phyloP scores from a whole-genome alignment of 2,797 vertebrate genomes.

The Sparidentex hasta region DNA sequence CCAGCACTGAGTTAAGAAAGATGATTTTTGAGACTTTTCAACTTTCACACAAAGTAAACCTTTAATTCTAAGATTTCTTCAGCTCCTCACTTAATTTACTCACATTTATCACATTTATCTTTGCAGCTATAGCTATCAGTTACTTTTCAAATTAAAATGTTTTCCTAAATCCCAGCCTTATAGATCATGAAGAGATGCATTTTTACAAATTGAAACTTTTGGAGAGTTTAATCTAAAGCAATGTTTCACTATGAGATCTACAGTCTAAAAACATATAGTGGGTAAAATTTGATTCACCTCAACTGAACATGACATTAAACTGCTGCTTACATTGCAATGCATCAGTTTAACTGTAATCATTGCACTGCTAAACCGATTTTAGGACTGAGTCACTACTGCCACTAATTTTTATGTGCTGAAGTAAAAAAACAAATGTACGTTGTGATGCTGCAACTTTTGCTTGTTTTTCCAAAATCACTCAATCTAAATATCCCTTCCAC shows the following conservation, averaged over 20 bases:
- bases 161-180: too few relatives aligned
- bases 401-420: neutral
- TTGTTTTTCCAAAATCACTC: neutral
- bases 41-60: too few relatives aligned
- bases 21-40: too few relatives aligned
- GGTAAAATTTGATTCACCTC: neutral
- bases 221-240: neutral
- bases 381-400: neutral
- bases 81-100: neutral
- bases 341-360: neutral
- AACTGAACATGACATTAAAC: neutral
- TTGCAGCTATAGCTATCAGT: neutral
- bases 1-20: neutral
- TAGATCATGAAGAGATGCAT: neutral
- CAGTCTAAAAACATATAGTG: too few relatives aligned
- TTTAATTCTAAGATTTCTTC: neutral
- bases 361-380: neutral
- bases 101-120: neutral
- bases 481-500: neutral
- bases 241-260: neutral
- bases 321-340: neutral
- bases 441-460: neutral
- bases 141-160: neutral
- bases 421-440: too few relatives aligned
- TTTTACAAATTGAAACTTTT: too few relatives aligned